Conservation (phyloP, 2,113 vertebrate species). For the Empidonax alnorum region DNA sequence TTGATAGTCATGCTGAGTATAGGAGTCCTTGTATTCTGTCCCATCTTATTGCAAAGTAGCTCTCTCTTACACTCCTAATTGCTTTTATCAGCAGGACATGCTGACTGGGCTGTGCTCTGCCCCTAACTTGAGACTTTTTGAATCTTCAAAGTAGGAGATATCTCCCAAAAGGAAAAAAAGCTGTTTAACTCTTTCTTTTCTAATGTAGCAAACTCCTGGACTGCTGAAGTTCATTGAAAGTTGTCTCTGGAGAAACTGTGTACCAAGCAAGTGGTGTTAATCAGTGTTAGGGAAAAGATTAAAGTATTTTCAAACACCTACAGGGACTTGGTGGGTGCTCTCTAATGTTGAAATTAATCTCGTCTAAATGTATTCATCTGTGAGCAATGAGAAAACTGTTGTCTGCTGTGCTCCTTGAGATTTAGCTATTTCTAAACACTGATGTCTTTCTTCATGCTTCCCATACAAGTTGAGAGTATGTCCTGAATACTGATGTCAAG, state of each 20-base stretch:
- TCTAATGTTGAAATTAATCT: neutral
- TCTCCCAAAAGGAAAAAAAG: neutral
- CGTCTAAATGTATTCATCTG: neutral
- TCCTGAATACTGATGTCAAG: neutral
- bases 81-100: neutral
- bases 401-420: neutral
- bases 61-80: accelerated
- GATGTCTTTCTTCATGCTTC: neutral
- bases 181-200: neutral
- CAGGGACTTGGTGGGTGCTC: neutral
- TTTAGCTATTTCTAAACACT: neutral
- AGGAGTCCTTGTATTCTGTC: neutral
- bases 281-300: neutral
- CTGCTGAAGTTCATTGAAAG: neutral
- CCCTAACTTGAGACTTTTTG: neutral
- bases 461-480: neutral
- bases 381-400: neutral
- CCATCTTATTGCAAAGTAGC: neutral
- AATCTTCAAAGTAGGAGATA: neutral
- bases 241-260: neutral
- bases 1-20: neutral
- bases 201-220: neutral
- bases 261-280: neutral
- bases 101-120: neutral
- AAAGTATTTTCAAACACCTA: neutral